phyloP scores from a whole-genome alignment of 1,140 invertebrate genomes.

The Pinna nobilis region DNA sequence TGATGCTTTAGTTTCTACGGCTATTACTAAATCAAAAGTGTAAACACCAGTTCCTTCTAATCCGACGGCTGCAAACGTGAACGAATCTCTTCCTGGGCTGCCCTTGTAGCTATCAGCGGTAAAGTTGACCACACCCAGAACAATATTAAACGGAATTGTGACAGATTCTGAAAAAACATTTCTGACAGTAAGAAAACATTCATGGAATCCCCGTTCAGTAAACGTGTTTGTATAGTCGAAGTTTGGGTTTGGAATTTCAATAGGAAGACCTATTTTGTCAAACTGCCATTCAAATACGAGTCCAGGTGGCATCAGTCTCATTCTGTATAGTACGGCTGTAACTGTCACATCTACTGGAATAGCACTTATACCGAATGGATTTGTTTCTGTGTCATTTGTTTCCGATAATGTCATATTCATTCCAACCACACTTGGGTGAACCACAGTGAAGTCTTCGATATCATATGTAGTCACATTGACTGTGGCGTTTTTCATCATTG shows the following conservation, averaged over 20 bases:
- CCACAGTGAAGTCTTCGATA: not conserved
- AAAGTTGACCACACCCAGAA: slow-evolving; percentile 20
- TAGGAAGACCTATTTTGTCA: not conserved
- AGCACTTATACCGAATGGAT: slow-evolving; percentile 1
- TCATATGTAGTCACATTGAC: not conserved
- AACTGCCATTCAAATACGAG: slow-evolving; percentile 14
- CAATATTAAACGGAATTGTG: slow-evolving; percentile 3
- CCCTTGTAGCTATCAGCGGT: slow-evolving; percentile 7
- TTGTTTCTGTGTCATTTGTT: slow-evolving; percentile 5
- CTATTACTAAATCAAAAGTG: slow-evolving; percentile 7
- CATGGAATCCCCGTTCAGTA: not conserved
- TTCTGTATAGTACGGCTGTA: not conserved
- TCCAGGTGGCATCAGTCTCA: not conserved
- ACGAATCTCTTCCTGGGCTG: not conserved
- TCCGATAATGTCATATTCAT: slow-evolving; percentile 9
- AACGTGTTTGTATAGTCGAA: slow-evolving; percentile 2
- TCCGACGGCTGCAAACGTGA: slow-evolving; percentile 16
- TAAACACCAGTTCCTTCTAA: slow-evolving; percentile 14
- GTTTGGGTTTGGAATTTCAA: not conserved
- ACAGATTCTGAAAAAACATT: not conserved
- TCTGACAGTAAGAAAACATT: not conserved
- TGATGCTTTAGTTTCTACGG: not conserved
- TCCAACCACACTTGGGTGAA: not conserved
- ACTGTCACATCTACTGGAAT: slow-evolving; percentile 2
- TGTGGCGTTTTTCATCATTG: not conserved